Evolutionary conservation across 2,888 invertebrate species (phyloP), one percentile per base, ranked within the genome.

Genomic region (Drosophila multiciliata): DNA sequence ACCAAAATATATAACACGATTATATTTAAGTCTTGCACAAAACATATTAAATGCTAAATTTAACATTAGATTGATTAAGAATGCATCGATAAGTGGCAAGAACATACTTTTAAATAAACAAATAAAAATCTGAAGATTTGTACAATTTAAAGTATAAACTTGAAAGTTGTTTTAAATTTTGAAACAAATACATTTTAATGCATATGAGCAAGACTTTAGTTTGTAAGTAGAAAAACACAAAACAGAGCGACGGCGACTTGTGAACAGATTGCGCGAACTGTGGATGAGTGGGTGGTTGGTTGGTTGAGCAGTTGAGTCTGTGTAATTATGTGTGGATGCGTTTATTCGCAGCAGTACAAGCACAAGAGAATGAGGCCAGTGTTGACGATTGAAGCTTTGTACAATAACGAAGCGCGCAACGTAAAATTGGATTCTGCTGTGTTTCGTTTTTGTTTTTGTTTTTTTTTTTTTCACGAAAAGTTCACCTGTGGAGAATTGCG

Each of bases 371-470:
- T 80, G 61, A 67, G 61, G 49, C 36, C 80, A 61, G 66, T 73
- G 71, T 66, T 72, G 63, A 55, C 67, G 42, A 57, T 52, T 57
- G 32, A 83, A 83, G 78, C 88, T 83, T 80, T 88, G 86, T 82
- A 83, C 88, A 83, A 66, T 64, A 80, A 74, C 88, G 85, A 88
- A 85, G 88, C 88, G 66, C 71, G 66, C 68, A 66, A 74, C 45
- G 77, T 42, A 60, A 68, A 55, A 68, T 66, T 83, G 52, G 42
- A 4, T 66, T 74, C 54, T 68, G 53, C 45, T 62, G 52, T 62
- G 59, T 48, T 54, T 70, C 57, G 53, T 38, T 65, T 40, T 33
- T 60, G 17, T 59, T 23, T 35, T 52, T 3, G 4, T 53, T 36
- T 57, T 35, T 26, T 42, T 59, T 63, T 40, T 68, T 29, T 23